These are phyloP conservation scores for Thymelicus acteon DNA, from an alignment of 2,888 invertebrate genomes.

Conservation along the genomic window DNA sequence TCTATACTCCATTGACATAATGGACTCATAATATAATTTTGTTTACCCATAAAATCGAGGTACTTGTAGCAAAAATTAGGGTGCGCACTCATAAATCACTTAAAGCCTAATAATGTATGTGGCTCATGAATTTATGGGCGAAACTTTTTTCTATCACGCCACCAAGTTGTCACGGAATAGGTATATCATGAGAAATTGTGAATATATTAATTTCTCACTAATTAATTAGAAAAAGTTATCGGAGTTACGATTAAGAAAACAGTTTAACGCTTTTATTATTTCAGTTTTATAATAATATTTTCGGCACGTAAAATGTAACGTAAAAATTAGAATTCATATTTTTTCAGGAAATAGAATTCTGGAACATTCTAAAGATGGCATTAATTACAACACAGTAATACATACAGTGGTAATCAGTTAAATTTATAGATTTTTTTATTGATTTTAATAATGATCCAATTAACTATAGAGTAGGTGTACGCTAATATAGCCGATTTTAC, in stretches of 20 bases:
- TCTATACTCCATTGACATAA: slow-evolving; percentile 43
- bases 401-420: no score
- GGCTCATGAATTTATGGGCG: slow-evolving; percentile 33
- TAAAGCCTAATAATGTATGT: slow-evolving; percentile 37
- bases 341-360: no score
- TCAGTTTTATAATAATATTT: slow-evolving; percentile 6
- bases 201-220: slow-evolving; percentile 35
- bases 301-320: not conserved
- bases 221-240: slow-evolving; percentile 32
- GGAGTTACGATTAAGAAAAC: slow-evolving; percentile 27
- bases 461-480: no score
- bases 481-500: no score
- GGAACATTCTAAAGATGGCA: no score
- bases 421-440: no score
- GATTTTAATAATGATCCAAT: no score
- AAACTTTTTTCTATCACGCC: slow-evolving; percentile 36
- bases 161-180: slow-evolving; percentile 29
- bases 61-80: slow-evolving; percentile 47
- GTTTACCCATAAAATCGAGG: slow-evolving; percentile 52
- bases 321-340: no score
- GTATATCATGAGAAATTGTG: slow-evolving; percentile 19
- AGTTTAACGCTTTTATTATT: slow-evolving; percentile 34
- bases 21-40: slow-evolving; percentile 58
- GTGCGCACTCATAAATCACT: slow-evolving; percentile 46
- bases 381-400: no score